Evolutionary conservation across 1,140 invertebrate species (phyloP).

Genomic region (Diplogasteroides magnus): DNA sequence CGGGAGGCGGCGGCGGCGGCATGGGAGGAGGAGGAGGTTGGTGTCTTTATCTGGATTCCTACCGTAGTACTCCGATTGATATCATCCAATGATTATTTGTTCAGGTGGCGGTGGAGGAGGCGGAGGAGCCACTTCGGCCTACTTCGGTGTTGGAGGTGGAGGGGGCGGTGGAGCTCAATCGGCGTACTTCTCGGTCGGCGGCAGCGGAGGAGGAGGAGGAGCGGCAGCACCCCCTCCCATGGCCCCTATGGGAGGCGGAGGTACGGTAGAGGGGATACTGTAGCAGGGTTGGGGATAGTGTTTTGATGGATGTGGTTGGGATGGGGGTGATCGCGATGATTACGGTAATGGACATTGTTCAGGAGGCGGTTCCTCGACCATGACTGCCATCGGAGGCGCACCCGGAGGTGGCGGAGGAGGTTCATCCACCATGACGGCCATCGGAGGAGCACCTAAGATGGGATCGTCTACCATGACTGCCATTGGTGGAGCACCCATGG

Average conservation of each 20-base stretch:
- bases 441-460: slow-evolving; percentile 11
- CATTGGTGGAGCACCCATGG: not conserved
- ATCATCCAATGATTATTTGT: not conserved
- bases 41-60: not conserved
- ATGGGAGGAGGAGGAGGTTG: not conserved
- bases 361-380: slow-evolving; percentile 7
- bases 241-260: too few relatives aligned
- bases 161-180: slow-evolving; percentile 10
- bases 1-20: slow-evolving; percentile 2
- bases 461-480: slow-evolving; percentile 16
- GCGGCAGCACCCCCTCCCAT: not conserved
- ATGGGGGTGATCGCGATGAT: too few relatives aligned
- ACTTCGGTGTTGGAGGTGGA: slow-evolving; percentile 15
- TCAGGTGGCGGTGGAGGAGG: slow-evolving; percentile 8
- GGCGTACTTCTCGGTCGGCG: slow-evolving; percentile 15
- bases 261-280: too few relatives aligned
- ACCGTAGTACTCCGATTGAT: not conserved
- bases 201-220: slow-evolving; percentile 5
- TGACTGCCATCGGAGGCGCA: slow-evolving; percentile 17
- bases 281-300: too few relatives aligned
- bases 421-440: slow-evolving; percentile 7
- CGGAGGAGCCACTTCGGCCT: slow-evolving; percentile 10
- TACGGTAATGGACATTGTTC: too few relatives aligned
- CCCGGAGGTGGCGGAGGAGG: not conserved
- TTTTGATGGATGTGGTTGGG: too few relatives aligned